A percentile compares a stretch with the other conserved stretches of the same genome.
Evolutionary conservation across 2,113 vertebrate genomes (phyloP).

Genomic region (Ifrita kowaldi): DNA sequence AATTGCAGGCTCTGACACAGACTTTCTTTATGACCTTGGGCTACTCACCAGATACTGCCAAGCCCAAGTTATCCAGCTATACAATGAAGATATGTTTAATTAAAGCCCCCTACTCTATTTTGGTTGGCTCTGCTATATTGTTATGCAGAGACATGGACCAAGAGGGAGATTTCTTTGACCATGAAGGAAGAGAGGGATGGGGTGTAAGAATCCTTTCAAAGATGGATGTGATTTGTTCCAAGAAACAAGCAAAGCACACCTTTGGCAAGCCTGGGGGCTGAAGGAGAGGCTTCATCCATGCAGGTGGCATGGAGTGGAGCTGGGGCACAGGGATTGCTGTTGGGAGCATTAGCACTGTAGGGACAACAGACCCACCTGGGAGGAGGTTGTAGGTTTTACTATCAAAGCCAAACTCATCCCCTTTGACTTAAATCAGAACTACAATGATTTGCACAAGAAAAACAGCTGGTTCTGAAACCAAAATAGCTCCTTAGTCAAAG

Average conservation of each 20-base stretch:
- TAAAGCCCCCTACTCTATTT: background rate
- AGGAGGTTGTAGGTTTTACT: background rate
- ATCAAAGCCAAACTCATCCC: background rate
- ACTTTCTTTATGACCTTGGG: background rate
- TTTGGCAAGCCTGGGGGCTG: background rate
- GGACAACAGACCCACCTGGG: background rate
- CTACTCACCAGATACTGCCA: background rate
- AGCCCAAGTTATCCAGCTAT: background rate
- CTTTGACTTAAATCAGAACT: background rate
- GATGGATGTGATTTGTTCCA: background rate
- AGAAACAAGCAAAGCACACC: background rate
- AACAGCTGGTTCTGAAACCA: conserved; percentile 15
- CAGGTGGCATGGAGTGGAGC: background rate
- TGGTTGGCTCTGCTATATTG: background rate
- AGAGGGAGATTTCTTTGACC: background rate
- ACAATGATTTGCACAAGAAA: background rate
- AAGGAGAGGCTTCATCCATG: background rate
- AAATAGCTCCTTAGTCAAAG: conserved; percentile 54
- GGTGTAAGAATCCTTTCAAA: background rate
- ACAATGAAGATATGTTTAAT: background rate
- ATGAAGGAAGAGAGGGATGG: background rate
- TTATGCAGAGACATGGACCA: background rate
- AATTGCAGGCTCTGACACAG: background rate
- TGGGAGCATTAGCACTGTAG: background rate
- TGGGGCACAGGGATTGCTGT: background rate